These are phyloP conservation scores for Latrodectus hesperus DNA, from an alignment of 2,888 invertebrate genomes.

Conservation along the genomic window DNA sequence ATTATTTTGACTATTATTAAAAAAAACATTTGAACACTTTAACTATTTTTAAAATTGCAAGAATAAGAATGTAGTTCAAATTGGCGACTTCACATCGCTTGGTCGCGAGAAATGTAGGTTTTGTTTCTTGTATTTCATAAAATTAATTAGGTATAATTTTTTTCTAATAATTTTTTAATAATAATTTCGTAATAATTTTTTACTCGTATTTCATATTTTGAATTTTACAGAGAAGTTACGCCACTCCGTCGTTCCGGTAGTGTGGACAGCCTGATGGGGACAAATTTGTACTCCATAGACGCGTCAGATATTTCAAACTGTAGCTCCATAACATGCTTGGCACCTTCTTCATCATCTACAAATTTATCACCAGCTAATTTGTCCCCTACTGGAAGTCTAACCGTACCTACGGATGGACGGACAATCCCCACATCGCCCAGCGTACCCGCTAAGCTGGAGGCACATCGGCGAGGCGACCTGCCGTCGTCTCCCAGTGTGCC, in stretches of 20 bases:
- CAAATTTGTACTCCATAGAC: slow-evolving; percentile 41
- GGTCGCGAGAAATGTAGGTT: too few relatives aligned
- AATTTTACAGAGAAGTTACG: slow-evolving; percentile 49
- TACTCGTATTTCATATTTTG: too few relatives aligned
- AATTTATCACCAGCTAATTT: slow-evolving; percentile 22
- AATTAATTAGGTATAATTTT: too few relatives aligned
- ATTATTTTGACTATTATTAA: too few relatives aligned
- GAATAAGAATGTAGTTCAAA: too few relatives aligned
- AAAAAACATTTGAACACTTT: too few relatives aligned
- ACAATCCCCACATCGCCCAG: slow-evolving; percentile 68
- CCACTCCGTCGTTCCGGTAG: slow-evolving; percentile 71
- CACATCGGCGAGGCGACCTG: slow-evolving; percentile 67
- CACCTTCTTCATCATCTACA: slow-evolving; percentile 41
- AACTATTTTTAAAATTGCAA: too few relatives aligned
- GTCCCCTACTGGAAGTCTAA: slow-evolving; percentile 29
- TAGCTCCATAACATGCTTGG: slow-evolving; percentile 59
- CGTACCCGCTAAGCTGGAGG: slow-evolving; percentile 69
- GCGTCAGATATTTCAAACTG: slow-evolving; percentile 59
- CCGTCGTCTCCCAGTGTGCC: slow-evolving; percentile 72
- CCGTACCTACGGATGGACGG: slow-evolving; percentile 47
- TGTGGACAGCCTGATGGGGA: slow-evolving; percentile 71
- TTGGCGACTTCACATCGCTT: too few relatives aligned
- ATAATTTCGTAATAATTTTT: too few relatives aligned
- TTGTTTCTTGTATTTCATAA: too few relatives aligned
- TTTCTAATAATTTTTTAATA: too few relatives aligned